Percentiles rank a stretch among this genome's conserved stretches.
These are phyloP conservation scores for Microctenopoma lineatum DNA, from an alignment of 2,797 vertebrate species.

Conservation along the genomic window DNA sequence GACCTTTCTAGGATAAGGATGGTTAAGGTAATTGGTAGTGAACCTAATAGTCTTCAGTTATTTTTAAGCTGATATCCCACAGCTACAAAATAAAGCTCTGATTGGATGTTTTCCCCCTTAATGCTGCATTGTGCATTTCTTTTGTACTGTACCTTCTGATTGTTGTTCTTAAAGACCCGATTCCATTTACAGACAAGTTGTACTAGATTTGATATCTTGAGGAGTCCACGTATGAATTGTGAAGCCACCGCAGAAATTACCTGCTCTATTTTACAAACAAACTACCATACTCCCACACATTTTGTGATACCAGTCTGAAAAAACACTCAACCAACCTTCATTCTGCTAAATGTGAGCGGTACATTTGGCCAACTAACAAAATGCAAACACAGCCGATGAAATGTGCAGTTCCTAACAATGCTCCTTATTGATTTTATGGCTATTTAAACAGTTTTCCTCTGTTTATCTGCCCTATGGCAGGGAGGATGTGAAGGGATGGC, in stretches of 20 bases:
- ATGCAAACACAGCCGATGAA: slow-evolving; percentile 16
- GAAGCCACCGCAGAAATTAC: slow-evolving; percentile 5
- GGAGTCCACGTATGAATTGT: neutral
- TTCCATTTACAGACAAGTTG: neutral
- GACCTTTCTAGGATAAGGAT: slow-evolving; percentile 60
- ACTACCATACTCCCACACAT: neutral
- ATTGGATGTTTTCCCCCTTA: slow-evolving; percentile 24
- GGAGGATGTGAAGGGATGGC: slow-evolving; percentile 65
- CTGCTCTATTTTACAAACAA: neutral
- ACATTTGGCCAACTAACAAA: slow-evolving; percentile 19
- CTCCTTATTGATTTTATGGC: slow-evolving; percentile 40
- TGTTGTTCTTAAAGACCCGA: neutral
- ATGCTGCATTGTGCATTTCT: slow-evolving; percentile 16
- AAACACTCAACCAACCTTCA: slow-evolving; percentile 14
- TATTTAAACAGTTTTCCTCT: slow-evolving; percentile 33
- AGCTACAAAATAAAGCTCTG: slow-evolving; percentile 39
- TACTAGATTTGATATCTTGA: neutral
- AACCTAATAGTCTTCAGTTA: slow-evolving; percentile 52
- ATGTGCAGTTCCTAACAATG: slow-evolving; percentile 24
- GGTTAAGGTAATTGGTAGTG: slow-evolving; percentile 63
- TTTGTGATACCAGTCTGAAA: slow-evolving; percentile 5
- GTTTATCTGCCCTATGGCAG: slow-evolving; percentile 65
- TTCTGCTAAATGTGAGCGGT: slow-evolving; percentile 3
- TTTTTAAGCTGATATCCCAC: slow-evolving; percentile 59
- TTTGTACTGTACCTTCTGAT: neutral